Conservation (phyloP, 2,113 vertebrate species). For the Eonycteris spelaea region DNA sequence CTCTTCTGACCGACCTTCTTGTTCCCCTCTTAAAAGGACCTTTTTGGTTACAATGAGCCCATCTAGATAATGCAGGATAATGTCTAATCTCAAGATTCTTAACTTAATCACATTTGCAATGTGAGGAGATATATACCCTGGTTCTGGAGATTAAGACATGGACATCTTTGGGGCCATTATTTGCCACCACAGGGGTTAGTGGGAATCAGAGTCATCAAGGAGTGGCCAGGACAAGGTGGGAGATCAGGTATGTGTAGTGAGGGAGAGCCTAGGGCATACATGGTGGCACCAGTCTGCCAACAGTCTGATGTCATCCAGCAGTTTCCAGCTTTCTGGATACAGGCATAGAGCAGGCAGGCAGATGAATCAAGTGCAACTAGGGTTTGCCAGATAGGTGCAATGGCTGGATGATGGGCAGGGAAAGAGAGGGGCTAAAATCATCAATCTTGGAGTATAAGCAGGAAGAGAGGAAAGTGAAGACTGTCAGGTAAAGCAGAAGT, state of each 20-base stretch:
- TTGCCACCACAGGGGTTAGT: neutral
- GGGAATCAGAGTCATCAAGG: neutral
- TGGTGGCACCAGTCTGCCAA: neutral
- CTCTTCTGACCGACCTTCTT: neutral
- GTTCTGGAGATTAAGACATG: neutral
- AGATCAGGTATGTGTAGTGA: fast-evolving
- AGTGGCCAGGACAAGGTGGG: neutral
- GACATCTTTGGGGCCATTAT: neutral
- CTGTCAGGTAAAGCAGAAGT: neutral
- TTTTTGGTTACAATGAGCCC: neutral
- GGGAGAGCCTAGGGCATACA: neutral
- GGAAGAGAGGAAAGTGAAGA: neutral
- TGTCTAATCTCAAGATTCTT: neutral
- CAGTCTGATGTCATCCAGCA: neutral
- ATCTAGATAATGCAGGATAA: neutral
- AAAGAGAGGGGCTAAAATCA: no score
- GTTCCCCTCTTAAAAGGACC: neutral
- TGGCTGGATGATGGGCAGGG: neutral
- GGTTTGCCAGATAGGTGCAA: neutral
- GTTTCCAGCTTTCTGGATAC: neutral
- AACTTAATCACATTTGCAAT: neutral
- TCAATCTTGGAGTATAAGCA: neutral
- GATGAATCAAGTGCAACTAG: neutral
- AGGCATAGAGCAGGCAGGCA: neutral
- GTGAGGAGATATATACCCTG: neutral